Conservation (phyloP, 2,113 vertebrate species). For the Pelusios castaneus region DNA sequence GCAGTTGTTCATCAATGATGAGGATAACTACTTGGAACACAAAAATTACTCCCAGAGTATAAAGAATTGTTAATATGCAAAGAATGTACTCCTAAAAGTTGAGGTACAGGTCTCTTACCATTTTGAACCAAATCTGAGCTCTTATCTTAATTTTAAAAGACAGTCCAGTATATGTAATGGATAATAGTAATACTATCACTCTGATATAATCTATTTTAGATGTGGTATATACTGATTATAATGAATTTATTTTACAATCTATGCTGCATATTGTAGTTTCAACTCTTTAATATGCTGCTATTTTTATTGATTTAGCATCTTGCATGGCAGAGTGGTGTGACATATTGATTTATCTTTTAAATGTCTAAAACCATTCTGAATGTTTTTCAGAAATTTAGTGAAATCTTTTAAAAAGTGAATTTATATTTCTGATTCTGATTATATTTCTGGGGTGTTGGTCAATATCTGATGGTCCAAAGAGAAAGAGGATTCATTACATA, state of each 20-base stretch:
- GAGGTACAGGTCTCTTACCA: background rate
- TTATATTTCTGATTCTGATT: slow-evolving; percentile 15
- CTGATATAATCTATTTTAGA: background rate
- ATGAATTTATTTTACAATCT: background rate
- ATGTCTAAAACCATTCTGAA: background rate
- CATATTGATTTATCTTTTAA: slow-evolving; percentile 20
- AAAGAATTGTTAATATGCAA: background rate
- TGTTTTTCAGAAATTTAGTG: background rate
- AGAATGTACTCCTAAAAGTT: background rate
- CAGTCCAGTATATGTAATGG: background rate
- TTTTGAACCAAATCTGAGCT: background rate
- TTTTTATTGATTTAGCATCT: background rate
- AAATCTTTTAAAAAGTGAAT: slow-evolving; percentile 28
- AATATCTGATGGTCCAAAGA: background rate
- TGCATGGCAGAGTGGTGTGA: background rate
- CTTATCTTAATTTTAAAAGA: background rate
- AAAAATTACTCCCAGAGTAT: background rate
- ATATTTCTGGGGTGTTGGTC: background rate
- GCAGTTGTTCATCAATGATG: background rate
- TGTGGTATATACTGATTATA: background rate
- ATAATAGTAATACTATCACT: background rate
- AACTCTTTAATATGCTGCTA: slow-evolving; percentile 12
- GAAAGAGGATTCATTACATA: background rate
- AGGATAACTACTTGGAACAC: background rate
- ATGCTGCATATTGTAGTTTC: background rate